Evolutionary conservation across 2,113 vertebrate genomes (phyloP).

Genomic region (Lepidothrix coronata): DNA sequence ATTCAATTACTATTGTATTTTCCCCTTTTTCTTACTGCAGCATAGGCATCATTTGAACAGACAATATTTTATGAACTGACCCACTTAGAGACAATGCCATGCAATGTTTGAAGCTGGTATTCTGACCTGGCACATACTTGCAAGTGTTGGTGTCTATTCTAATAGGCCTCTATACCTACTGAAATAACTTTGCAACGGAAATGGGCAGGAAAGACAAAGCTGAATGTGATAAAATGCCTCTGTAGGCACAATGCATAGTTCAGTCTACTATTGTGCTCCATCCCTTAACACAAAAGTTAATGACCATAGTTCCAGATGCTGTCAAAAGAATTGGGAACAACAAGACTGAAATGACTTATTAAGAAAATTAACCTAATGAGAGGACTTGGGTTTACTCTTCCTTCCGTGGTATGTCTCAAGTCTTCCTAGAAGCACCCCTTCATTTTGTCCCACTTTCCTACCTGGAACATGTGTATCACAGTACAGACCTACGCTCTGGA

Average conservation of each 20-base stretch:
- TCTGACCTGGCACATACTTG: not conserved
- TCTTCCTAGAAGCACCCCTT: not conserved
- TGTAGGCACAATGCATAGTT: not conserved
- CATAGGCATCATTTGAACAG: not conserved
- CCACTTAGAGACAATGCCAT: slow-evolving; percentile 26
- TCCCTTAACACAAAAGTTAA: not conserved
- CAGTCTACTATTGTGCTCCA: not conserved
- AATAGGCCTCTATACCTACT: not conserved
- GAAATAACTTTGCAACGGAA: not conserved
- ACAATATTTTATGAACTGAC: slow-evolving; percentile 34
- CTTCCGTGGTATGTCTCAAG: not conserved
- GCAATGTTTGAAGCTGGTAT: not conserved
- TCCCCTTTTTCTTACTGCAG: not conserved
- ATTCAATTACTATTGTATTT: not conserved
- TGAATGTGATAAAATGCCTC: not conserved
- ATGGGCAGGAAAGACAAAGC: not conserved
- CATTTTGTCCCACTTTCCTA: not conserved
- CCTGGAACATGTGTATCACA: not conserved
- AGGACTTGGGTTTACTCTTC: not conserved
- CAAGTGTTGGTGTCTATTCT: not conserved
- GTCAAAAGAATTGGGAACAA: not conserved
- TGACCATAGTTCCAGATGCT: not conserved
- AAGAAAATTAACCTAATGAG: not conserved
- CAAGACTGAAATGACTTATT: not conserved
- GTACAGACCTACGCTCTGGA: not conserved